Evolutionary conservation across 2,797 vertebrate species (phyloP), one percentile per base, ranked within the genome.

Genomic region (Fistularia commersonii): DNA sequence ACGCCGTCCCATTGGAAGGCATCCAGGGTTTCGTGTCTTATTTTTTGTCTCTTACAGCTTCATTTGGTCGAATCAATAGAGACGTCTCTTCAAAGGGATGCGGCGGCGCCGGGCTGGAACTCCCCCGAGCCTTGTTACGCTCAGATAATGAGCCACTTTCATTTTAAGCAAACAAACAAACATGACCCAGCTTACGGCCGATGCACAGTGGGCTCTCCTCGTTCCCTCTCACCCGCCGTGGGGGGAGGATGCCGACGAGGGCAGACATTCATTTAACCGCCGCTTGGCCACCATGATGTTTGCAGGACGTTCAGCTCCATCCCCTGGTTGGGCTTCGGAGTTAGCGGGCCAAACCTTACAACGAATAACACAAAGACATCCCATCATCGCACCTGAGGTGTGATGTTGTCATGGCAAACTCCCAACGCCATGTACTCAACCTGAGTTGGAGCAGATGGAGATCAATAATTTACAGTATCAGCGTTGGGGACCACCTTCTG

Each of bases 21-120:
- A 49, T 72, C 65, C 55, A 59, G 65, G 61, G 50, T 66, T 71
- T 64, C 37, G 33, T 48, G 12, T 7, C 31, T 45, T 66, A 66
- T n/a, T n/a, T n/a, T n/a, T n/a, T n/a, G n/a, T n/a, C n/a, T n/a
- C n/a, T n/a, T n/a, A 63, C 32, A 38, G 54, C 46, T 64, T 68
- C 61, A 61, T 74, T 72, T 64, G 46, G 45, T 63, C 63, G 57
- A 80, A 67, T 81, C 75, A 74, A 73, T 78, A 58, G 60, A 59
- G 33, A 37, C 46, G 39, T 9, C 31, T 62, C 64, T 64, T 79
- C 69, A 79, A 78, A 74, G 61, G 34, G 45, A 50, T 42, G 44
- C 8, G 14, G 39, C 8, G 31, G 40, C 52, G 35, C 43, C 52
- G 45, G 35, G 48, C 32, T 59, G 32, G 40, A 54, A 58, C 57